Conservation (phyloP, 2,797 vertebrate species). For the Epinephelus awoara region DNA sequence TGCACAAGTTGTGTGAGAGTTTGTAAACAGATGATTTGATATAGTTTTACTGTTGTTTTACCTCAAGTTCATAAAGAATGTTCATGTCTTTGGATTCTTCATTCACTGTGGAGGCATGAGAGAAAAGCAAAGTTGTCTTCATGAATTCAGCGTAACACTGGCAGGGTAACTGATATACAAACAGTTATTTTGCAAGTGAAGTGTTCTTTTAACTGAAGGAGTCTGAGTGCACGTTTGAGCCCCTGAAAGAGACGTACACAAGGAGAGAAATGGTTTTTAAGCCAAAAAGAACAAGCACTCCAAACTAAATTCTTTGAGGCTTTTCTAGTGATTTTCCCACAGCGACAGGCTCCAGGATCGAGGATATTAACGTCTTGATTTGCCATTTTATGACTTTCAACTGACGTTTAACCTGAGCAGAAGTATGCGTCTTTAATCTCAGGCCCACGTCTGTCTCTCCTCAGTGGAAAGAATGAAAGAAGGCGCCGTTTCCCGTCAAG, state of each 20-base stretch:
- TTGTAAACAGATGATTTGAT: too few relatives aligned
- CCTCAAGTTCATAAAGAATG: too few relatives aligned
- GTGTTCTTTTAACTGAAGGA: too few relatives aligned
- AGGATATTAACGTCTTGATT: constrained; percentile 29
- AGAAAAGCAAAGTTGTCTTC: too few relatives aligned
- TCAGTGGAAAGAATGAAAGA: constrained; percentile 34
- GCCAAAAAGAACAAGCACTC: neutral
- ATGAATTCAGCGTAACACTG: too few relatives aligned
- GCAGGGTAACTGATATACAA: too few relatives aligned
- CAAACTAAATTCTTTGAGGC: neutral
- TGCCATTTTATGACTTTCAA: constrained; percentile 37
- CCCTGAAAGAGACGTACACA: neutral
- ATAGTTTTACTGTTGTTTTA: too few relatives aligned
- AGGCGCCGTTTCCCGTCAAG: constrained; percentile 6
- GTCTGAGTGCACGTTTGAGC: neutral
- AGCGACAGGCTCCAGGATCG: constrained; percentile 14
- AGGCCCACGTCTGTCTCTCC: constrained; percentile 16
- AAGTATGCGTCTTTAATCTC: constrained; percentile 43
- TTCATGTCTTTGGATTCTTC: too few relatives aligned
- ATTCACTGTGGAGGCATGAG: too few relatives aligned
- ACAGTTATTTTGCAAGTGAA: too few relatives aligned
- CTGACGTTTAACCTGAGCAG: constrained; percentile 20
- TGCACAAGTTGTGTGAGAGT: too few relatives aligned
- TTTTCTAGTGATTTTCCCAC: constrained; percentile 19
- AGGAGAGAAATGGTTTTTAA: neutral